Evolutionary conservation across 2,113 vertebrate genomes (phyloP).

Genomic region (Paedocypris sp.): DNA sequence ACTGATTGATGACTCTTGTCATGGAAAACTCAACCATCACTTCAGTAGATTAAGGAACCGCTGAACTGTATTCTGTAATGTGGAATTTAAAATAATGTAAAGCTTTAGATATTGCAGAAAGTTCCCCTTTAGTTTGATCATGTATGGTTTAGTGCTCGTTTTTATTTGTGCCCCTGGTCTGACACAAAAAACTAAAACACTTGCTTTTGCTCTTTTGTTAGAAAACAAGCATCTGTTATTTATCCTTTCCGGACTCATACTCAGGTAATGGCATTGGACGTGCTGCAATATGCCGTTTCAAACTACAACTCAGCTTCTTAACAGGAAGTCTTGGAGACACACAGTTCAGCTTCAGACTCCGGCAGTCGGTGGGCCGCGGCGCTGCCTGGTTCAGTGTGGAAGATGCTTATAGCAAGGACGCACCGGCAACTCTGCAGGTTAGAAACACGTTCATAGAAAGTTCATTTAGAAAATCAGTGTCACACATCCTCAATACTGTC

Average conservation of each 20-base stretch:
- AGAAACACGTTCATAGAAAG: neutral
- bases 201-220: constrained; percentile 36
- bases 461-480: no score
- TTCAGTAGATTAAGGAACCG: no score
- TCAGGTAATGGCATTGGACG: constrained; percentile 86
- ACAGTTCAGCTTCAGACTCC: constrained; percentile 87
- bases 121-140: no score
- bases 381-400: constrained; percentile 36
- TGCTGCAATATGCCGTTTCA: neutral
- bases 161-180: no score
- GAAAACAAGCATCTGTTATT: constrained; percentile 92
- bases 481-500: no score
- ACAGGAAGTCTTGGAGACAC: constrained; percentile 90
- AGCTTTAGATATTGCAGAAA: no score
- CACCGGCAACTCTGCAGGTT: constrained; percentile 72
- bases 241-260: constrained; percentile 94
- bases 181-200: neutral
- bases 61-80: no score
- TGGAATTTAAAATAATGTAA: no score
- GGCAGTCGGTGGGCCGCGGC: constrained; percentile 72
- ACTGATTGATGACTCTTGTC: no score
- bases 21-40: no score
- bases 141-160: no score
- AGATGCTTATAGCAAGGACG: constrained; percentile 62
- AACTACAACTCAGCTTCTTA: neutral